A percentile compares a stretch with the other conserved stretches of the same genome.
Evolutionary conservation across 2,113 vertebrate species (phyloP).

Genomic region (Ovis aries): DNA sequence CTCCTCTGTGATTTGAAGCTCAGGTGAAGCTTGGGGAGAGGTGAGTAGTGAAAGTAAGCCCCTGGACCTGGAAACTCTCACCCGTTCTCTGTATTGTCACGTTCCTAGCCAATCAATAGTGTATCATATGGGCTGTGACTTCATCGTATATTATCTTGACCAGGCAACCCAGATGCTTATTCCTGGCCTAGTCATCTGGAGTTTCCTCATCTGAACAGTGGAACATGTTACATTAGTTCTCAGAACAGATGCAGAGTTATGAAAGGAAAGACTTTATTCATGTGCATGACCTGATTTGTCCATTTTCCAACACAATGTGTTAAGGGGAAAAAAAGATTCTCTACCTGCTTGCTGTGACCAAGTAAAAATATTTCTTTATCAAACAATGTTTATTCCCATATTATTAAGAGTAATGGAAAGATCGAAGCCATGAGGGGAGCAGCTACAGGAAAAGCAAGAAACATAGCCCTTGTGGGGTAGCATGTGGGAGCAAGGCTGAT

Average conservation of each 20-base stretch:
- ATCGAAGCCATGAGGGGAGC: accelerated
- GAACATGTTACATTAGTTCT: neutral
- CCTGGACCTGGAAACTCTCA: too few relatives aligned
- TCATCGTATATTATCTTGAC: neutral
- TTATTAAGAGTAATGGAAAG: neutral
- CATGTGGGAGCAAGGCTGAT: neutral
- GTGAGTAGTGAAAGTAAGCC: neutral
- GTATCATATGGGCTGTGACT: neutral
- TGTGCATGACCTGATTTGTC: neutral
- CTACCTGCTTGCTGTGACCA: too few relatives aligned
- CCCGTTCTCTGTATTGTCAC: accelerated
- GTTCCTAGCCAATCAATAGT: neutral
- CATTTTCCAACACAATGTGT: neutral
- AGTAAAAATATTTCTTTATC: neutral
- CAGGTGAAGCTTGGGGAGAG: accelerated
- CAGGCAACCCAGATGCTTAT: neutral
- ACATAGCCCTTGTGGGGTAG: neutral
- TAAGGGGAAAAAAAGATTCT: neutral
- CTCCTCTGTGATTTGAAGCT: too few relatives aligned
- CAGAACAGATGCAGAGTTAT: neutral
- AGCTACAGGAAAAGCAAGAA: neutral
- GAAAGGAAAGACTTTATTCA: neutral
- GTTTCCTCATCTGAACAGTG: neutral
- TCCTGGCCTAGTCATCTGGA: neutral
- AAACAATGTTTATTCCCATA: neutral